phyloP scores from a whole-genome alignment of 2,113 vertebrate genomes.

The Cervus canadensis region DNA sequence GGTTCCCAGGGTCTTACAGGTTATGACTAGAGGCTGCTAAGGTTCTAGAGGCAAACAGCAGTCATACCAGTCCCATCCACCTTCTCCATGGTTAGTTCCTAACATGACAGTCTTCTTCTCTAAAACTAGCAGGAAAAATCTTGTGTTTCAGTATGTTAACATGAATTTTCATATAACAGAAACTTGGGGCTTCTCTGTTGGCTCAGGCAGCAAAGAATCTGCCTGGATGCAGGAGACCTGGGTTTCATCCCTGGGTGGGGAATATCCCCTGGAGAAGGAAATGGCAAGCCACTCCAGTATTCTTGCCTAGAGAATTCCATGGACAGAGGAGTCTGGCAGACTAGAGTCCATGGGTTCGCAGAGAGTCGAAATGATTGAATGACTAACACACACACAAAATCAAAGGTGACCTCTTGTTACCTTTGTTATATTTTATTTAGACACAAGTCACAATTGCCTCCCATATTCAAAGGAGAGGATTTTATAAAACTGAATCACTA shows the following conservation, averaged over 20 bases:
- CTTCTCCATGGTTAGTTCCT: neutral
- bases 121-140: neutral
- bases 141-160: neutral
- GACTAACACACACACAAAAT: neutral
- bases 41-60: neutral
- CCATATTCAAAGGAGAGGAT: neutral
- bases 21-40: neutral
- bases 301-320: neutral
- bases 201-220: neutral
- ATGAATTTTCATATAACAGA: neutral
- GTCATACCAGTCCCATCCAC: fast-evolving
- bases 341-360: neutral
- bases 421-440: neutral
- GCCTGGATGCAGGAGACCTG: neutral
- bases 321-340: neutral
- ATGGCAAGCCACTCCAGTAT: neutral
- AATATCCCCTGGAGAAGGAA: neutral
- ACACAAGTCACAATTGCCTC: neutral
- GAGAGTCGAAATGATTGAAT: neutral
- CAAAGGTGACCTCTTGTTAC: neutral
- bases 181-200: neutral
- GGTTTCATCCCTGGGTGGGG: neutral
- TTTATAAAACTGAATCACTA: neutral
- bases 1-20: neutral
- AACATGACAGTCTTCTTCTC: fast-evolving